Evolutionary conservation across 2,797 vertebrate genomes (phyloP).

Genomic region (Epinephelus awoara): DNA sequence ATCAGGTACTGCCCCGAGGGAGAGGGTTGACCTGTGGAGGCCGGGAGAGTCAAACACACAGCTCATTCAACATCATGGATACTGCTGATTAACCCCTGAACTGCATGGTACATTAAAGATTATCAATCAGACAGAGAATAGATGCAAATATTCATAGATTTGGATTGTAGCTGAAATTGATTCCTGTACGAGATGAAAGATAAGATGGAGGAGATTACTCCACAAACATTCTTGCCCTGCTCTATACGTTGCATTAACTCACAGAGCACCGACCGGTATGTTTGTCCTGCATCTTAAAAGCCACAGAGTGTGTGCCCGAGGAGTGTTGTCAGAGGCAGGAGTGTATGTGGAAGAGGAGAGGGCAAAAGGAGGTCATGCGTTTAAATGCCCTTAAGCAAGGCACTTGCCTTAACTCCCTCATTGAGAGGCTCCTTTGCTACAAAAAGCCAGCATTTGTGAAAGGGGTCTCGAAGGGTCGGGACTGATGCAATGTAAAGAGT

Average conservation of each 20-base stretch:
- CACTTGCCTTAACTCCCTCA: conserved; percentile 76
- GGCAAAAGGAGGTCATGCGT: conserved; percentile 81
- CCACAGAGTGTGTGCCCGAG: conserved; percentile 59
- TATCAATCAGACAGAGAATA: conserved; percentile 1
- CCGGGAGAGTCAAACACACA: conserved; percentile 61
- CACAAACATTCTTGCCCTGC: conserved; percentile 44
- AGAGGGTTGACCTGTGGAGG: conserved; percentile 76
- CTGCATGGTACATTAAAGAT: conserved; percentile 31
- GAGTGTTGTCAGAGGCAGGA: conserved; percentile 64
- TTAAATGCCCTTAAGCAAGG: conserved; percentile 81
- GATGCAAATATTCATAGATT: conserved; percentile 12
- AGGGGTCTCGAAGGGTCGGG: conserved; percentile 14
- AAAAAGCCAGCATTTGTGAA: conserved; percentile 51
- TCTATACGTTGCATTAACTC: conserved; percentile 37
- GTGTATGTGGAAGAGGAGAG: conserved; percentile 54
- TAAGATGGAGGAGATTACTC: conserved; percentile 60
- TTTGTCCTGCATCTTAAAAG: conserved; percentile 73
- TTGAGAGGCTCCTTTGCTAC: conserved; percentile 56
- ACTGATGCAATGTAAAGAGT: conserved; percentile 37
- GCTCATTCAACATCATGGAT: conserved; percentile 63
- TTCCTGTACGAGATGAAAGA: conserved; percentile 15
- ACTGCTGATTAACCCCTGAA: conserved; percentile 23
- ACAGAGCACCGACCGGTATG: conserved; percentile 28
- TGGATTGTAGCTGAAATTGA: background rate
- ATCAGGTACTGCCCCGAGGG: conserved; percentile 85